Conservation (phyloP, 2,888 invertebrate genomes). For the Lepidonotus clava region DNA sequence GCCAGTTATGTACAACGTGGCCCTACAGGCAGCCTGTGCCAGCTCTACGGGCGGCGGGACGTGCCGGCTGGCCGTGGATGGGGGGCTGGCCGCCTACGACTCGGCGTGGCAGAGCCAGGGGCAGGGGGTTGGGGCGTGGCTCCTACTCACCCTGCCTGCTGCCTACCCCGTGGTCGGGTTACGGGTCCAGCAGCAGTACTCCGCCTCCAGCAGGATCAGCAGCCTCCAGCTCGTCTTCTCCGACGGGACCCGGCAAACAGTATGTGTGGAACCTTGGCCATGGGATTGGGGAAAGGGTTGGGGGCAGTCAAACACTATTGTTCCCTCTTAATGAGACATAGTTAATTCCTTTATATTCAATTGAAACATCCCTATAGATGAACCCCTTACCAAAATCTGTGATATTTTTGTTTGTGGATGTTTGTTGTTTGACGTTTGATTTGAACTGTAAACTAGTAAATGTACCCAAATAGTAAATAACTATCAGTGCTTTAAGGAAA, state of each 20-base stretch:
- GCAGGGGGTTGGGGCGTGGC: background rate
- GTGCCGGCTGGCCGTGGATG: background rate
- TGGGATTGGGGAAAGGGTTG: too few species aligned
- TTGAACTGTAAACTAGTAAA: too few species aligned
- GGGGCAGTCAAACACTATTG: background rate
- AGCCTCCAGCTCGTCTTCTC: background rate
- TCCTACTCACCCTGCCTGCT: background rate
- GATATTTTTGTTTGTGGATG: background rate
- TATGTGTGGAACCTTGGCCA: too few species aligned
- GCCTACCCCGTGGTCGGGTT: background rate
- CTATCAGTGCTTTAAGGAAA: too few species aligned
- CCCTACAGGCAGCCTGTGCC: background rate
- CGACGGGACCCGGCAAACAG: background rate
- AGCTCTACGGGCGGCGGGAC: background rate
- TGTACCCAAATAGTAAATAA: too few species aligned
- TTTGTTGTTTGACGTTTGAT: too few species aligned
- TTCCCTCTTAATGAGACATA: background rate
- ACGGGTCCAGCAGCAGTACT: background rate
- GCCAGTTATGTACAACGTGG: background rate
- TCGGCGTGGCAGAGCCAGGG: background rate
- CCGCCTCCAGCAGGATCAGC: background rate
- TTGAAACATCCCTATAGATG: background rate
- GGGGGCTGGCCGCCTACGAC: background rate
- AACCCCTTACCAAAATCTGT: background rate
- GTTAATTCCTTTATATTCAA: background rate